These are phyloP conservation scores for Ditula angustiorana DNA, from an alignment of 2,888 invertebrate genomes.

Conservation along the genomic window DNA sequence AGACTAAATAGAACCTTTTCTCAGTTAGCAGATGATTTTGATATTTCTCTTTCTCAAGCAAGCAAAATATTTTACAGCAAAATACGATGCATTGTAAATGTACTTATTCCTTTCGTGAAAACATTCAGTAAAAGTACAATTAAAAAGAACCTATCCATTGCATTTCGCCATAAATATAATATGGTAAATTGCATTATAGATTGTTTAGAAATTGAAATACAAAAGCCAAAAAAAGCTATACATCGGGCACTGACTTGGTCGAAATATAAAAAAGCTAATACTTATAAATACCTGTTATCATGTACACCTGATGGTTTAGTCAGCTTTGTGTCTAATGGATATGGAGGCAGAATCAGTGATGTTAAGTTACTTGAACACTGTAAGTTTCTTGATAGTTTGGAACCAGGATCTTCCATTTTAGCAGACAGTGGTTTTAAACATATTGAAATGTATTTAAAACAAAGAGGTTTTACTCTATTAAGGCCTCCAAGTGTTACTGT, in stretches of 20 bases:
- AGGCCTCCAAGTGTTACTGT: conserved; percentile 16
- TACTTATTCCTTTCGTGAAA: conserved; percentile 12
- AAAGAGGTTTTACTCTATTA: conserved; percentile 1
- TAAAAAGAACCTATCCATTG: conserved; percentile 42
- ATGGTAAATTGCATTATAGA: conserved; percentile 49
- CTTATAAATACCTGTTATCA: conserved; percentile 28
- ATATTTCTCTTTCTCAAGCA: conserved; percentile 8
- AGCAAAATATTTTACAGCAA: conserved; percentile 39
- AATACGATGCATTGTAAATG: conserved; percentile 27
- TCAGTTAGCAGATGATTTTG: conserved; percentile 17
- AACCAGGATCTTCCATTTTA: conserved; percentile 14
- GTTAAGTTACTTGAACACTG: conserved; percentile 7
- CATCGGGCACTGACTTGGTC: conserved; percentile 53
- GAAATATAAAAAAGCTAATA: conserved; percentile 43
- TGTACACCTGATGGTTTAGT: conserved; percentile 23
- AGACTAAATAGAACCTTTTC: conserved; percentile 27
- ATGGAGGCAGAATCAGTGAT: conserved; percentile 12
- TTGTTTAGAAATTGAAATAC: conserved; percentile 52
- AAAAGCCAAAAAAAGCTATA: conserved; percentile 48
- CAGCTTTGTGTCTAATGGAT: conserved; percentile 15
- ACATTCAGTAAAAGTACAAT: conserved; percentile 21
- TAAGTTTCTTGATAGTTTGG: conserved; percentile 17
- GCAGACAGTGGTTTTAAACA: conserved; percentile 24
- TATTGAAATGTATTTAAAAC: not conserved
- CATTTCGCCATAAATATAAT: conserved; percentile 44